A percentile compares a stretch with the other conserved stretches of the same genome.
Evolutionary conservation across 1,140 invertebrate species (phyloP).

Genomic region (Leptinotarsa undecemlineata): DNA sequence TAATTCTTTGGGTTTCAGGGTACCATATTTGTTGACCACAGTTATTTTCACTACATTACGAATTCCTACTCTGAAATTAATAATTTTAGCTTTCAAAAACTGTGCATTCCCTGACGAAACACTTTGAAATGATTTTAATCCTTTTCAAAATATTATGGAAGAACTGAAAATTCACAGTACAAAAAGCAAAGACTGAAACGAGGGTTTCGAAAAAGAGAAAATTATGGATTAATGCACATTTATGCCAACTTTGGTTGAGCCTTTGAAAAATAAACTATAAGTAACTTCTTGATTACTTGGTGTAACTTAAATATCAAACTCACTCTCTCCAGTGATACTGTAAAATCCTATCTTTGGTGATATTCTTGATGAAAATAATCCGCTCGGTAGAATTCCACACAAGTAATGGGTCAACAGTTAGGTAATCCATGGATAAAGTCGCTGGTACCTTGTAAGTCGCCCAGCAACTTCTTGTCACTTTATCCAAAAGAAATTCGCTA

Average conservation of each 20-base stretch:
- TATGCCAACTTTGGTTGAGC: no score
- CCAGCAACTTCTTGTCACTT: background rate
- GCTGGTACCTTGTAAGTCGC: conserved; percentile 8
- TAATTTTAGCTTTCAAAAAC: no score
- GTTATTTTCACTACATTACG: background rate
- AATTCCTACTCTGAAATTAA: conserved; percentile 5
- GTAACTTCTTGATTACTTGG: no score
- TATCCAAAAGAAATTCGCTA: background rate
- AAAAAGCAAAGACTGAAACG: no score
- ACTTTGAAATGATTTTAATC: background rate
- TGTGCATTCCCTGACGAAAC: background rate
- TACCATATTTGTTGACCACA: background rate
- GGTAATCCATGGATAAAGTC: conserved; percentile 34
- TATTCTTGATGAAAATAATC: conserved; percentile 43
- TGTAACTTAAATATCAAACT: background rate
- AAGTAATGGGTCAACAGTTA: conserved; percentile 34
- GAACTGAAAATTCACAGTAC: no score
- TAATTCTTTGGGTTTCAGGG: conserved; percentile 4
- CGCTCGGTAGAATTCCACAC: conserved; percentile 34
- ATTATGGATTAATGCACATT: no score
- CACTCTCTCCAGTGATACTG: conserved; percentile 37
- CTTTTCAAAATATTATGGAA: no score
- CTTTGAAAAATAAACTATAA: no score
- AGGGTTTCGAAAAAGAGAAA: no score
- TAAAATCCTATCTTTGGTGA: conserved; percentile 33